Percentiles rank a stretch among this genome's conserved stretches.
phyloP scores from a whole-genome alignment of 2,888 invertebrate genomes.

The Stictocephala bisonia region DNA sequence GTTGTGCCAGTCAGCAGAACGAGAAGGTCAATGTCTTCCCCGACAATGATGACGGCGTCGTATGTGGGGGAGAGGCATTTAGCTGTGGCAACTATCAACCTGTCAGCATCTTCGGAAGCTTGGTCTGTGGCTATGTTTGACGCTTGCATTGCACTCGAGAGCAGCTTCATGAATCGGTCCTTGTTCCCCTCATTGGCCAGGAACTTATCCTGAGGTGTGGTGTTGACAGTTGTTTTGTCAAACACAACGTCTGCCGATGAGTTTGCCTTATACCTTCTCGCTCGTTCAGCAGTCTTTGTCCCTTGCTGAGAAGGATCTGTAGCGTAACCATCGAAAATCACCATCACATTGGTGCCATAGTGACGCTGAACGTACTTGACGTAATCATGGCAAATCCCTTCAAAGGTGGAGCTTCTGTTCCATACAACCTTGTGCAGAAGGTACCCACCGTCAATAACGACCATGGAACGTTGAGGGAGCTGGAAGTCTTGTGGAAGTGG shows the following conservation, averaged over 20 bases:
- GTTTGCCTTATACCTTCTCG: constrained; percentile 39
- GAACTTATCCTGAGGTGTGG: constrained; percentile 40
- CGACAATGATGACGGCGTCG: constrained; percentile 35
- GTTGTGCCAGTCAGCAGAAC: constrained; percentile 42
- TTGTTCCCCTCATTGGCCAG: constrained; percentile 44
- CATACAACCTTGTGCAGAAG: constrained; percentile 45
- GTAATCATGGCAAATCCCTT: constrained; percentile 38
- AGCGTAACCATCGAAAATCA: constrained; percentile 22
- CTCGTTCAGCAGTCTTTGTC: constrained; percentile 36
- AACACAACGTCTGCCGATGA: constrained; percentile 39
- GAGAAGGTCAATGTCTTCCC: constrained; percentile 45
- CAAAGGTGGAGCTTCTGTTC: constrained; percentile 41
- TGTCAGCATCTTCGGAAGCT: constrained; percentile 45
- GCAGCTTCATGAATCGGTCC: constrained; percentile 37
- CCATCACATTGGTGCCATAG: constrained; percentile 31
- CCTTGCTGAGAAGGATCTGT: constrained; percentile 29
- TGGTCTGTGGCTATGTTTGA: constrained; percentile 32
- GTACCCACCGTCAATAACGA: constrained; percentile 39
- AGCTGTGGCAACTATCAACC: constrained; percentile 44
- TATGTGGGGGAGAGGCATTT: constrained; percentile 30
- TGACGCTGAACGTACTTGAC: constrained; percentile 42
- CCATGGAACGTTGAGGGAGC: constrained; percentile 27
- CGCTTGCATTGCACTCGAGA: constrained; percentile 28
- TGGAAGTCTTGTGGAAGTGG: constrained; percentile 40
- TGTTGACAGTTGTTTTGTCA: constrained; percentile 34